A percentile compares a stretch with the other conserved stretches of the same genome.
Conservation (phyloP, 2,113 vertebrate genomes). For the Corythornis cristatus region DNA sequence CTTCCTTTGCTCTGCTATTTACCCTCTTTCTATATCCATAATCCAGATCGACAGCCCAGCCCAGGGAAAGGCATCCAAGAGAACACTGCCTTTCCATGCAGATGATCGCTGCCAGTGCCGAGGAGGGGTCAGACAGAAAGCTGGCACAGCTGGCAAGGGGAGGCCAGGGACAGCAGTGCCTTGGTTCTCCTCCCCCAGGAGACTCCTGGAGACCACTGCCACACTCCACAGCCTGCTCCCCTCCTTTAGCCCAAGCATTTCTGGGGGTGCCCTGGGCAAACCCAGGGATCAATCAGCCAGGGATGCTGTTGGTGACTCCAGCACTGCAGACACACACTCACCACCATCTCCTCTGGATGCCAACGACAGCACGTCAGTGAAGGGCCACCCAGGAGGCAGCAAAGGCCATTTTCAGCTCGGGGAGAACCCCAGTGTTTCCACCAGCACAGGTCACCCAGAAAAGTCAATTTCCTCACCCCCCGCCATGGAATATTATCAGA, state of each 20-base stretch:
- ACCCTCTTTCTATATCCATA: background rate
- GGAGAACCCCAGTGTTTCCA: fast-evolving
- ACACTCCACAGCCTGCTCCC: background rate
- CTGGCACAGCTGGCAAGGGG: background rate
- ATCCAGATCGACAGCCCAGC: background rate
- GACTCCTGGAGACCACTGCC: background rate
- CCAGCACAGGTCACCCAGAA: background rate
- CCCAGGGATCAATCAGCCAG: background rate
- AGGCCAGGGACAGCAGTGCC: background rate
- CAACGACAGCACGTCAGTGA: background rate
- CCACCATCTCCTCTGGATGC: background rate
- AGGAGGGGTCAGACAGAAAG: background rate
- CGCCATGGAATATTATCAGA: background rate
- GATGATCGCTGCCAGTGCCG: background rate
- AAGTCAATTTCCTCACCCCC: fast-evolving
- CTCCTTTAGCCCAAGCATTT: background rate
- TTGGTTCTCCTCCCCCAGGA: background rate
- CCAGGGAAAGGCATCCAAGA: fast-evolving
- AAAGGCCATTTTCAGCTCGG: fast-evolving
- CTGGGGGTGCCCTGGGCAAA: background rate
- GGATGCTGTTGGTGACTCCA: background rate
- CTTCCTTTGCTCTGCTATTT: background rate
- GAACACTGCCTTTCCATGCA: background rate
- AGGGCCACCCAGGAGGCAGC: background rate
- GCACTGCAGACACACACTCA: background rate